Conservation (phyloP, 2,113 vertebrate genomes). For the Strix uralensis region DNA sequence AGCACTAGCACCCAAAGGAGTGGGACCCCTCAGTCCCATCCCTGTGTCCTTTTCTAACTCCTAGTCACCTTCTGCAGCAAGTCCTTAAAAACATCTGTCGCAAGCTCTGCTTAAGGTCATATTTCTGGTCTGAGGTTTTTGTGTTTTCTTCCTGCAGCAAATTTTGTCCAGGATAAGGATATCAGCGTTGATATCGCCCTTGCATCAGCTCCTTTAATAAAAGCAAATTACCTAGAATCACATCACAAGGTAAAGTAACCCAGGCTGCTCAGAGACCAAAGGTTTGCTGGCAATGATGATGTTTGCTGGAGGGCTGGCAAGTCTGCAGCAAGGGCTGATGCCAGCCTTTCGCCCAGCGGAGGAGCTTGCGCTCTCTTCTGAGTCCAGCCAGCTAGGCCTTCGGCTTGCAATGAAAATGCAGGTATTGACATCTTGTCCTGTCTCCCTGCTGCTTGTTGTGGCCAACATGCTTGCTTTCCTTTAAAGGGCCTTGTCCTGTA, state of each 20-base stretch:
- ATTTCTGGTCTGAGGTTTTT: background rate
- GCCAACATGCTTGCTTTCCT: background rate
- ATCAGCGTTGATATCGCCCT: constrained; percentile 79
- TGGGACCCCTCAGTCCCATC: background rate
- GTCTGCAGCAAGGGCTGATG: background rate
- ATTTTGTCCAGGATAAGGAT: constrained; percentile 77
- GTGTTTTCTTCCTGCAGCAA: constrained; percentile 63
- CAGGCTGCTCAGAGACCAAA: background rate
- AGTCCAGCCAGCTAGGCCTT: background rate
- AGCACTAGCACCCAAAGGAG: background rate
- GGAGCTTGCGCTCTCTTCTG: background rate
- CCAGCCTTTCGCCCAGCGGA: fast-evolving
- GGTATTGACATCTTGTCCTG: background rate
- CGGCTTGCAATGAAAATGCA: background rate
- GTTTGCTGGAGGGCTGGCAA: background rate
- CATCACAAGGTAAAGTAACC: constrained; percentile 81
- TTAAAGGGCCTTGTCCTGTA: constrained; percentile 78
- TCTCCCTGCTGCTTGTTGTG: background rate
- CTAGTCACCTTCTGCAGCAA: background rate
- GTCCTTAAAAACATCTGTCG: fast-evolving
- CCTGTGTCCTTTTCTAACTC: background rate
- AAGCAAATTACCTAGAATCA: constrained; percentile 82
- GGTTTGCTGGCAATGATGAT: fast-evolving
- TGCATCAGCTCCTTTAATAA: constrained; percentile 73
- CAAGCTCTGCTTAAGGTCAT: background rate